Base-by-base conservation (phyloP, 2,888 invertebrate species). In the Drosophila hamatofila region DNA sequence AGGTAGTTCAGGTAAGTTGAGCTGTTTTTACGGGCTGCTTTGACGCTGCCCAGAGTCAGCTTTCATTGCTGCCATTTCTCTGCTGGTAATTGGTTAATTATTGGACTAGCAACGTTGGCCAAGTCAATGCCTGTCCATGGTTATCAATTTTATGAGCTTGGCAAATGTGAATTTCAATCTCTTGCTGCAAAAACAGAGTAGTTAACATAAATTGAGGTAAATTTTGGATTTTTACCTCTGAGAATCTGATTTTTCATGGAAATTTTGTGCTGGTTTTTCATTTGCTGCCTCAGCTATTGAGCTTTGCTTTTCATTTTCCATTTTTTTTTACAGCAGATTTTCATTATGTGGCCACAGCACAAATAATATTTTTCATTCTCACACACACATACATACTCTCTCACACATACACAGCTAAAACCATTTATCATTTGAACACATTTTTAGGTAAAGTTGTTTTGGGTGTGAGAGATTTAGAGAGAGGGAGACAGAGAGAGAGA, bases 51-150 rank as follows among this genome's bases (percentile, higher is more conserved):
- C 33, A 23, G 33, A 2, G n/a, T 25, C 46, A 5, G 61, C 18
- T 54, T 4, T 16, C 16, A 21, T 35, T 52, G 35, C 16, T n/a
- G 39, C 16, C 35, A 21, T 35, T 39, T 39, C 7, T 14, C 7
- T 3, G 8, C 16, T 23, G 44, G 68, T 80, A 87, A 89, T 89
- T 89, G 88, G 76, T 89, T 84, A 89, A 84, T 89, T 89, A 84
- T 89, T 80, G 62, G 74, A 79, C 76, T 76, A 57, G 37, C 63
- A 64, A 1, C 51, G 21, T 57, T 11, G 62, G 30, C 74, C 57
- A 30, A 60, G 21, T 18, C 25, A 52, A 21, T 37, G 41, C 39
- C 25, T 18, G 23, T 27, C 25, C 16, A 30, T 42, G 23, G 23
- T 30, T 30, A n/a, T n/a, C 37, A 39, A 39, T 37, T 55, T 41